Base-by-base conservation (phyloP, 2,113 vertebrate species). In the Picathartes gymnocephalus region DNA sequence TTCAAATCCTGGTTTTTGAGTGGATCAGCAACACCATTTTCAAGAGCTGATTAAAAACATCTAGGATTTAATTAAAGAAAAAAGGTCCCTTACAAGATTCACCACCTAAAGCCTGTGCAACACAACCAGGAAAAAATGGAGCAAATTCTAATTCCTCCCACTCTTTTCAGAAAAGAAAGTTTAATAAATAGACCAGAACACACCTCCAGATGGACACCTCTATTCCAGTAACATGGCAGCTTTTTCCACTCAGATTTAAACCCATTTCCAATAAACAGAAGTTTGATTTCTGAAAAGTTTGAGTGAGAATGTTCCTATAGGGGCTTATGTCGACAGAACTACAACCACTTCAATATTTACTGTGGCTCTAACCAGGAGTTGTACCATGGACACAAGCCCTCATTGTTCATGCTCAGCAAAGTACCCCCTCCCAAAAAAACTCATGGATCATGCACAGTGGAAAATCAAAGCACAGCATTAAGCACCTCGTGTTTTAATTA, bases 301-400 rank as follows among this genome's bases (percentile, higher is more conserved):
- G 35, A 88, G 35, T 57, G 25, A 56, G 60, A 93, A 77, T 14
- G 48, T 81, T 83, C 40, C 7, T 47, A 39, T 4, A 83, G 90
- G 68, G 82, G 56, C 66, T 92, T 60, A 42, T 27, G 40, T 51
- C 2, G 1, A 56, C 65, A 4, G 17, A 88, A 81, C 82, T 83
- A 93, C 25, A 81, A 88, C 47, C 71, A 74, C 60, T 86, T 64
- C 68, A 77, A 0, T 94, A 83, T 92, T 95, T 82, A 92, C 48
- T 73, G 33, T 90, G 94, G 94, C 88, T 88, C 77, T 68, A 74
- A 28, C 21, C 68, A 81, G 64, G 17, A 68, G 17, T 11, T 3
- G 9, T 65, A 71, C 69, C 65, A 90, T 11, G 40, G 88, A 86
- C 81, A 95, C 82, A 96, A 96, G 88, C n/a, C 40, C 79, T 93